A percentile compares a stretch with the other conserved stretches of the same genome.
Evolutionary conservation across 2,888 invertebrate species (phyloP).

Genomic region (Salticus scenicus): DNA sequence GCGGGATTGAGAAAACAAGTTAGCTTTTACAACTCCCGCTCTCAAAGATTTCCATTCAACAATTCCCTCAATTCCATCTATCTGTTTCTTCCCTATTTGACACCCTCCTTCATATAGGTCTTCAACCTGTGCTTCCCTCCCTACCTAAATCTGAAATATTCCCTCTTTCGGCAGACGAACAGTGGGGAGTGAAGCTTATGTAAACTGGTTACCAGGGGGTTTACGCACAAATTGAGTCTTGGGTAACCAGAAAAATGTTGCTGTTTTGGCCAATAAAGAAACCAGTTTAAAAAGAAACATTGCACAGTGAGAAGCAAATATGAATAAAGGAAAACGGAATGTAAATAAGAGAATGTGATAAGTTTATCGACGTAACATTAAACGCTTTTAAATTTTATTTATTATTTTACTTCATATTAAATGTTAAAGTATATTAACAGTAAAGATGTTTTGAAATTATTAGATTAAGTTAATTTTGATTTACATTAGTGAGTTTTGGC

Average conservation of each 20-base stretch:
- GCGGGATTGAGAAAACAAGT: conserved; percentile 63
- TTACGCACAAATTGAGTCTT: conserved; percentile 57
- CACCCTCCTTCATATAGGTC: conserved; percentile 59
- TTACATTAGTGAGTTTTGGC: too few species aligned
- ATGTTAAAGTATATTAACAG: too few species aligned
- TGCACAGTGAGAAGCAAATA: too few species aligned
- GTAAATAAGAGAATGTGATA: too few species aligned
- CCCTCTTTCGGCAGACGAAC: background rate
- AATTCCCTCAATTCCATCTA: conserved; percentile 60
- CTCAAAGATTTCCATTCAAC: conserved; percentile 47
- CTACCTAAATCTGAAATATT: background rate
- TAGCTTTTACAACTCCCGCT: conserved; percentile 44
- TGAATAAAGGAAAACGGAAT: too few species aligned
- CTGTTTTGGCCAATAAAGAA: background rate
- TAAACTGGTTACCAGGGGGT: conserved; percentile 66
- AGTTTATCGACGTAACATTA: too few species aligned
- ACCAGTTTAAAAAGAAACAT: too few species aligned
- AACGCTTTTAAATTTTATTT: too few species aligned
- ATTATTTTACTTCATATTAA: too few species aligned
- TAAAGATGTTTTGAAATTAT: too few species aligned
- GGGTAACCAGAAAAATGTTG: conserved; percentile 27
- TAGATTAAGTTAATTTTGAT: too few species aligned
- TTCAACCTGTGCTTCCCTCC: conserved; percentile 62
- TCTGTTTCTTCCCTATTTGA: conserved; percentile 66
- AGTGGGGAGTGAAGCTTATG: conserved; percentile 45